Base-by-base conservation (phyloP, 2,113 vertebrate genomes). In the Gavialis gangeticus region DNA sequence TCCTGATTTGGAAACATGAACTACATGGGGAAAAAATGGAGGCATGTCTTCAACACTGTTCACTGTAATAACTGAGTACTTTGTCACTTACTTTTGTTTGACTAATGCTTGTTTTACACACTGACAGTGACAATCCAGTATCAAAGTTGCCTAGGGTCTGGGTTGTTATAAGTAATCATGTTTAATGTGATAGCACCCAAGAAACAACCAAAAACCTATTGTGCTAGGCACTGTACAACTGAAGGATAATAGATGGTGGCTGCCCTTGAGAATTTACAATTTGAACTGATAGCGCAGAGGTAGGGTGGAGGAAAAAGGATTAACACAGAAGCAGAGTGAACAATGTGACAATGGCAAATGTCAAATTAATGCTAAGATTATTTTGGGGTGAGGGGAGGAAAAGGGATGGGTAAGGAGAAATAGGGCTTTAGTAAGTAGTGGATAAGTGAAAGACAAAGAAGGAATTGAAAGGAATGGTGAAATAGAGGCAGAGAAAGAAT, bases 1-100 rank as follows among this genome's bases (percentile, higher is more conserved):
- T 94, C 28, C n/a, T 90, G 69, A 17, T 90, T 82, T 85, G 90
- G 76, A 86, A 92, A 92, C 69, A 87, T 69, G 18, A 79, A 94
- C 85, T 87, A 78, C 24, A 84, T 46, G 46, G 46, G 46, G 18
- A 71, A 87, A 85, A 69, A 73, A 80, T 80, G 4, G 56, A 12
- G 30, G 9, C 4, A 0, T 78, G 12, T 81, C 25, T 62, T n/a
- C 77, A 86, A 69, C 22, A 59, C 3, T 73, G 4, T 25, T 76
- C 30, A 24, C 30, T 13, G 1, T 3, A 66, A 13, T 55, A 88
- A 85, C 25, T 56, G 85, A 62, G 15, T 87, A 14, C 57, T 34
- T 81, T 93, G 6, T 16, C 46, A 82, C 15, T 75, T 80, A 58
- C 57, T 46, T 89, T 87, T 87, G 63, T 84, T 14, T 56, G 10